Conservation (phyloP, 2,888 invertebrate genomes). For the Cheiracanthium punctorium region DNA sequence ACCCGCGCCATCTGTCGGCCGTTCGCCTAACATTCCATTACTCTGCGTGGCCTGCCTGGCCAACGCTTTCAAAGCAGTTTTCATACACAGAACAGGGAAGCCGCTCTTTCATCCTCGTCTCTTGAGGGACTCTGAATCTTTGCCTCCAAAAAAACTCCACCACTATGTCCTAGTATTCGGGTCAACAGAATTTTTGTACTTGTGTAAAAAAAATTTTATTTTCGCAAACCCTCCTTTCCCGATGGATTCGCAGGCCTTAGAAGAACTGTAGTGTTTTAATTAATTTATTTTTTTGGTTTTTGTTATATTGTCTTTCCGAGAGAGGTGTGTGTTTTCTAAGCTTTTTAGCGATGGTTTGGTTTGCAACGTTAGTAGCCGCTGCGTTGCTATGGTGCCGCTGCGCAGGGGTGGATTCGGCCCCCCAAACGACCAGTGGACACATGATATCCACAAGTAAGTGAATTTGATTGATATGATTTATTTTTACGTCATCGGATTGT, state of each 20-base stretch:
- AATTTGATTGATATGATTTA: no score
- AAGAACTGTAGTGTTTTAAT: not conserved
- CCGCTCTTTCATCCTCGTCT: not conserved
- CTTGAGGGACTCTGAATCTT: not conserved
- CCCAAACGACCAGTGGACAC: not conserved
- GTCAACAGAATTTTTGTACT: no score
- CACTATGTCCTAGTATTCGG: not conserved
- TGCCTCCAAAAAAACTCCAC: not conserved
- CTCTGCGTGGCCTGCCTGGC: not conserved
- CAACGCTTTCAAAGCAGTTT: not conserved
- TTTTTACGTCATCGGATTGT: no score
- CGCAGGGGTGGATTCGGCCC: not conserved
- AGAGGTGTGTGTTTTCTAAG: not conserved
- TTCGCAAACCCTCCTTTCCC: not conserved
- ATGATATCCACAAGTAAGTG: constrained; percentile 2
- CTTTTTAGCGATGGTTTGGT: not conserved
- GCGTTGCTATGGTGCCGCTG: constrained; percentile 7
- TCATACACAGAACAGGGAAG: not conserved
- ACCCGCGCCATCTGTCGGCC: not conserved
- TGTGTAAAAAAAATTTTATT: no score
- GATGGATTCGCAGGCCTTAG: not conserved
- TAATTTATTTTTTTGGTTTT: no score
- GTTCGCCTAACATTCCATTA: not conserved
- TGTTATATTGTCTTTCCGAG: no score
- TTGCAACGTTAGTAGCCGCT: not conserved